Evolutionary conservation across 64 coral and sea anemone species (phyloP), one percentile per base, ranked within the genome.

Genomic region (Actinia equina): DNA sequence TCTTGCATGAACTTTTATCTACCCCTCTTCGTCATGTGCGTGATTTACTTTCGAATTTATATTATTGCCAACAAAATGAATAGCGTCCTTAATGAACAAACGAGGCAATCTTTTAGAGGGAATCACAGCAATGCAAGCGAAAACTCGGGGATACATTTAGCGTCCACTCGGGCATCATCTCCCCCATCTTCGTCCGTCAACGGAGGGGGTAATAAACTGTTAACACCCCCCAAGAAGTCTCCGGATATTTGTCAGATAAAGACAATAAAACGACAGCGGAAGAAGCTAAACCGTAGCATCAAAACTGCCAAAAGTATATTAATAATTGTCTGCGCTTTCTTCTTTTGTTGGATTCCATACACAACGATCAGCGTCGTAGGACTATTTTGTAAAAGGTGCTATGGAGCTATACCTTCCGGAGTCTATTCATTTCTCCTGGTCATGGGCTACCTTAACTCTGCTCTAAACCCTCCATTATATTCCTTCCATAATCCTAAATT

Each of bases 401-500:
- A 71, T 17, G 22, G 5, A 5, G n/a, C 27, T 3, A 0, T 57
- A 1, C 87, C 84, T 14, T 46, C 6, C 5, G 88, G 88, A 51
- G n/a, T 95, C 6, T 41, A n/a, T 3, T 17, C 20, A 4, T 26
- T 87, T 20, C 77, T 99, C 25, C 41, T 99, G 0, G 92, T 93
- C 25, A 49, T 99, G 20, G 97, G 93, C 18, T 99, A 93, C 67
- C 56, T 88, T 3, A 99, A 99, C 54, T 90, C 87, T 17, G 93
- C 91, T 22, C 71, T 99, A 61, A 99, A 95, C 42, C 97, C 97
- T 3, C 95, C 91, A 11, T 71, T 99, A 17, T 99, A 99, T 45
- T 91, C 90, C 4, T 95, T 99, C 26, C 82, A 90, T 56, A 99
- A 93, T 62, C 88, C 88, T 51, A 90, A 95, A 51, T 93, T 93